phyloP scores from a whole-genome alignment of 2,797 vertebrate species.

The Jordanella pulchra region DNA sequence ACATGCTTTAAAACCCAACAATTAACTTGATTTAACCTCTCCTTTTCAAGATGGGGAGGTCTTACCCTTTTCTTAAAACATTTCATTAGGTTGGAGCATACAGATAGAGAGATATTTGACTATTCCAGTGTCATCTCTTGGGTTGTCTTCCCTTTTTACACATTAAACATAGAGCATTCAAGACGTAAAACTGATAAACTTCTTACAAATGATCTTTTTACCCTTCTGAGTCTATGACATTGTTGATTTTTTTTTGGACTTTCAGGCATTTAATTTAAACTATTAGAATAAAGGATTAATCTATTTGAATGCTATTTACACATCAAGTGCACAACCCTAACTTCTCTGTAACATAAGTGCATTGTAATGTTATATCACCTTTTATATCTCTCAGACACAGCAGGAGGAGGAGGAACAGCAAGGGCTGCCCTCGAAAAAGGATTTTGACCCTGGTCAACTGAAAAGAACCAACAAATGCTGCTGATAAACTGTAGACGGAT shows the following conservation, averaged over 20 bases:
- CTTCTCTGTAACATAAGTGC: too few relatives aligned
- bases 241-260: too few relatives aligned
- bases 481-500: constrained; percentile 55
- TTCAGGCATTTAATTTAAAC: too few relatives aligned
- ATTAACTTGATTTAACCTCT: not conserved
- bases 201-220: too few relatives aligned
- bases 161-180: too few relatives aligned
- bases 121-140: not conserved
- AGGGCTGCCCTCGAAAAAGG: constrained; percentile 1
- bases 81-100: not conserved
- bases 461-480: constrained; percentile 22
- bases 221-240: not conserved
- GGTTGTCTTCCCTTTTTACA: too few relatives aligned
- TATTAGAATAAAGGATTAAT: too few relatives aligned
- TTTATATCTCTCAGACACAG: constrained; percentile 17
- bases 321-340: too few relatives aligned
- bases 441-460: not conserved
- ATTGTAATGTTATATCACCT: constrained; percentile 22
- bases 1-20: not conserved
- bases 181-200: too few relatives aligned
- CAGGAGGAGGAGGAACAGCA: not conserved
- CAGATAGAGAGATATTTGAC: not conserved
- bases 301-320: too few relatives aligned
- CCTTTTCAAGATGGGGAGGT: not conserved
- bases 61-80: too few relatives aligned